Conservation (phyloP, 1,140 invertebrate species). For the Aphaenogaster ashmeadi region DNA sequence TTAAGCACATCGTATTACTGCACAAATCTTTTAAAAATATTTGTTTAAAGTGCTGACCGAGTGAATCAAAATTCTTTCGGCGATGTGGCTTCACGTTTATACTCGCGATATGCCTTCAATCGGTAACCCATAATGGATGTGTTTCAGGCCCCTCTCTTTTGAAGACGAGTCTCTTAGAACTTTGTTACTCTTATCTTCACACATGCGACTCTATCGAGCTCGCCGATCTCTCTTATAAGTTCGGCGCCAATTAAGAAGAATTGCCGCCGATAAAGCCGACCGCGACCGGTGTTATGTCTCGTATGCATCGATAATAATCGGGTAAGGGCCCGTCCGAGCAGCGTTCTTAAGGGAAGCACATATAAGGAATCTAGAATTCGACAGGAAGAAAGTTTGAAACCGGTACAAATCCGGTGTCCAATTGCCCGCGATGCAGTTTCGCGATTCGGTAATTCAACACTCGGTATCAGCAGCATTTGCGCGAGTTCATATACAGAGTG, state of each 20-base stretch:
- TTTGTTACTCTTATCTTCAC: conserved; percentile 37
- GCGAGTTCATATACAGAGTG: conserved; percentile 21
- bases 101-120: conserved; percentile 13
- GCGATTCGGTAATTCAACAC: conserved; percentile 22
- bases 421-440: neutral
- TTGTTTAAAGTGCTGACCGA: neutral
- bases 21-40: neutral
- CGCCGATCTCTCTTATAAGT: conserved; percentile 38
- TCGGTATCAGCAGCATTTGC: conserved; percentile 26
- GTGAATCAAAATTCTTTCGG: neutral
- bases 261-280: conserved; percentile 42
- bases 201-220: conserved; percentile 24
- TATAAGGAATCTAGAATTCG: neutral
- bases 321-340: neutral
- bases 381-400: conserved; percentile 1
- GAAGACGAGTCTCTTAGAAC: neutral
- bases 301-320: conserved; percentile 33
- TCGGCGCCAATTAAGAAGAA: conserved; percentile 55
- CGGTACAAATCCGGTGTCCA: neutral
- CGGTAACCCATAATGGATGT: neutral
- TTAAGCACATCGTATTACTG: neutral
- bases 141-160: neutral
- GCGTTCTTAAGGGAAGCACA: neutral
- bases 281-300: conserved; percentile 40
- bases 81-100: neutral